Evolutionary conservation across 2,113 vertebrate genomes (phyloP), one percentile per base, ranked within the genome.

Genomic region (Butorides virescens): DNA sequence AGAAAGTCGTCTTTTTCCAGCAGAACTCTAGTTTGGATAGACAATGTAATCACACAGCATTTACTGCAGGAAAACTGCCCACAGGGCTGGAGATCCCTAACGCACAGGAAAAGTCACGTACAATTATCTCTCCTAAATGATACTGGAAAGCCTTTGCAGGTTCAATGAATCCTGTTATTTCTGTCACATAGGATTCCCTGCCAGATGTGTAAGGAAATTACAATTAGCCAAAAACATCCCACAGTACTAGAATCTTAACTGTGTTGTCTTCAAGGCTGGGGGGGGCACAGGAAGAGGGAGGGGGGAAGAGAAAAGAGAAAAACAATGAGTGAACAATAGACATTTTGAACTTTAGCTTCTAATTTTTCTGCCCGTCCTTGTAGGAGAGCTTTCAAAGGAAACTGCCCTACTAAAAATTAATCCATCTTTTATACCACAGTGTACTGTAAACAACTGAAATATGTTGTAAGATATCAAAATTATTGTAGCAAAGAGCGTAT

Each of bases 81-180:
- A 84, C 17, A 44, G 63, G 21, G 11, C 37, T 88, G 37, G 34
- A 88, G 52, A 88, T 88, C 68, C 71, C 34, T 30, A 46, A 55
- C 4, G 27, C 65, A 88, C 39, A 49, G 39, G 32, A 93, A 74
- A 75, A 89, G 56, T 72, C 82, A 86, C 0, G 0, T 37, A 68
- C 19, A 62, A 58, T 79, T 94, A n/a, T 86, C 42, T 77, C 55
- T 81, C 47, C 76, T 62, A 84, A 95, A 94, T 62, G 6, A 79
- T 1, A 14, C 15, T 42, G 53, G 52, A 49, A 93, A 77, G 22
- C 10, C 7, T 88, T 71, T 84, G 7, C 67, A 90, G 20, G 23
- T 82, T 49, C 36, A 70, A 7, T n/a, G 56, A 87, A 71, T 47
- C 15, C 77, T 17, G 23, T 26, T 80, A 2, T 65, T 91, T 81